Conservation (phyloP, 2,797 vertebrate genomes). For the Rhinogobio ventralis region DNA sequence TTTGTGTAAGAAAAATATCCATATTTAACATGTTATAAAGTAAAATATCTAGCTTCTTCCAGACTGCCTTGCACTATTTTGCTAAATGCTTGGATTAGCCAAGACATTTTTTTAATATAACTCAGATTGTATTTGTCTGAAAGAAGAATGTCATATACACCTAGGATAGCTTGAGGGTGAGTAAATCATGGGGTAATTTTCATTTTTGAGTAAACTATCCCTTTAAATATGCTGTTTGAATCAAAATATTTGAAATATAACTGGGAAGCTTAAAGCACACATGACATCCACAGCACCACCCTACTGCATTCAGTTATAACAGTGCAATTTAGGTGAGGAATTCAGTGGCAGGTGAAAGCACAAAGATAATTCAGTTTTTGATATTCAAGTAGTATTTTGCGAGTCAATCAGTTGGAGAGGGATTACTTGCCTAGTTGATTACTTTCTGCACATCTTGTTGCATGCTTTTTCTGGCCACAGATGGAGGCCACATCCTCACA, state of each 20-base stretch:
- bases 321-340: background rate
- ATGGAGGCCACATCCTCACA: background rate
- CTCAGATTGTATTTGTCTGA: too few relatives aligned
- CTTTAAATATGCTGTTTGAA: background rate
- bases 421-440: background rate
- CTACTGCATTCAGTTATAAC: background rate
- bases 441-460: conserved; percentile 5
- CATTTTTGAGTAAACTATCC: too few relatives aligned
- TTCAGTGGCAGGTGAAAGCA: background rate
- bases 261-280: background rate
- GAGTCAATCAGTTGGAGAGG: background rate
- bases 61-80: too few relatives aligned
- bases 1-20: too few relatives aligned
- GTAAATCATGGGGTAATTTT: too few relatives aligned
- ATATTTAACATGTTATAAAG: too few relatives aligned
- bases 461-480: background rate
- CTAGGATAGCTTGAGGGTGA: too few relatives aligned
- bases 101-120: too few relatives aligned
- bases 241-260: background rate
- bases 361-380: background rate
- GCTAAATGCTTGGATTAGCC: too few relatives aligned
- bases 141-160: too few relatives aligned
- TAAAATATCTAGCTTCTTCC: too few relatives aligned
- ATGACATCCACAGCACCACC: background rate
- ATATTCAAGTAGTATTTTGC: background rate